These are phyloP conservation scores for Harpalus rufipes DNA, from an alignment of 2,888 invertebrate genomes.

Conservation along the genomic window DNA sequence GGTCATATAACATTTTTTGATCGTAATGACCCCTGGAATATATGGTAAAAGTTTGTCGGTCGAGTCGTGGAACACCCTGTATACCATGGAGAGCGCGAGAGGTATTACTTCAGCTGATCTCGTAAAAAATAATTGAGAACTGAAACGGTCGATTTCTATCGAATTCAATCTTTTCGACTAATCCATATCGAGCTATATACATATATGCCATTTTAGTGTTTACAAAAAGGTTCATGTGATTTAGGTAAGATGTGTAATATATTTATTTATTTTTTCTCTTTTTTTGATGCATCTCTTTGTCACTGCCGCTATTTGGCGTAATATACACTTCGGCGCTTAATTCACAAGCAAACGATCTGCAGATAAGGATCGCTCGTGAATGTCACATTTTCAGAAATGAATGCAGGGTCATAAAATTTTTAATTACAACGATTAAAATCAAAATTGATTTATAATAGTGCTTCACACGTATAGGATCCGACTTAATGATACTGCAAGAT, in stretches of 20 bases:
- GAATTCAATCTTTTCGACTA: too few relatives aligned
- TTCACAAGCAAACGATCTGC: conserved; percentile 40
- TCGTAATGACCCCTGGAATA: too few relatives aligned
- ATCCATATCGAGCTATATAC: too few relatives aligned
- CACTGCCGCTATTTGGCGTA: conserved; percentile 6
- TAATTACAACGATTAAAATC: conserved; percentile 56
- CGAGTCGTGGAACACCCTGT: too few relatives aligned
- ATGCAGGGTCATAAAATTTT: conserved; percentile 51
- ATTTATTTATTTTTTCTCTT: neutral
- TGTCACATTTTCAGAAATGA: conserved; percentile 55
- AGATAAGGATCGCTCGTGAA: conserved; percentile 57
- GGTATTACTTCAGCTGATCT: too few relatives aligned
- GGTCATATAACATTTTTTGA: too few relatives aligned
- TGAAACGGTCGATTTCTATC: too few relatives aligned
- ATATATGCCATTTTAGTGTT: too few relatives aligned
- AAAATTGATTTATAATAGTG: conserved; percentile 44
- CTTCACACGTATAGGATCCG: conserved; percentile 39
- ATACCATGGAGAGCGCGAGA: too few relatives aligned
- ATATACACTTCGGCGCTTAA: conserved; percentile 25
- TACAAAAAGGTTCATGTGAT: neutral
- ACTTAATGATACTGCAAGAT: conserved; percentile 32
- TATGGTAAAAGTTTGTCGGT: too few relatives aligned
- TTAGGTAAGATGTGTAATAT: neutral
- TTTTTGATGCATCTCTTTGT: neutral
- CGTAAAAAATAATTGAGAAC: too few relatives aligned